phyloP scores from a whole-genome alignment of 2,797 vertebrate species.

The Mormyrus hasselquistii region DNA sequence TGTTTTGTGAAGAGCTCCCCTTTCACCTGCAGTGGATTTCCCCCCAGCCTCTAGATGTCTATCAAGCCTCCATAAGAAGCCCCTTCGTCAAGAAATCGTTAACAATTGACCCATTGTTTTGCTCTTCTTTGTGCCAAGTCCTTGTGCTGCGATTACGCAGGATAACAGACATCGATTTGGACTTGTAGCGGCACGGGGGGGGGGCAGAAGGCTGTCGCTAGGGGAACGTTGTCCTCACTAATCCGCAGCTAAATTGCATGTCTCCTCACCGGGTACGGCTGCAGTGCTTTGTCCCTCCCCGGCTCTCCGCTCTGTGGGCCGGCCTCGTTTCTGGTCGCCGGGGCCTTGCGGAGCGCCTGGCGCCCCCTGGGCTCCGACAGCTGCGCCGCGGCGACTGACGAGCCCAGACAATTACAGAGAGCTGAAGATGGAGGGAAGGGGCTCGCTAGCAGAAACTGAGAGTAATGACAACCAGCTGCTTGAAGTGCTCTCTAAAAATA shows the following conservation, averaged over 20 bases:
- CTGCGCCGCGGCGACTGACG: slow-evolving; percentile 17
- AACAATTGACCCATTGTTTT: neutral
- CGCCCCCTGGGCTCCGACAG: neutral
- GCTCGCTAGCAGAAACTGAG: slow-evolving; percentile 53
- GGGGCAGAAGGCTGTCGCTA: neutral
- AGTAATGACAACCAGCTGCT: slow-evolving; percentile 64
- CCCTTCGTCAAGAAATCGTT: neutral
- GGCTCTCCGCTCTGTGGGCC: neutral
- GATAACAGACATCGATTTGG: neutral
- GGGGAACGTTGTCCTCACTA: neutral
- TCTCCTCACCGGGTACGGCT: neutral
- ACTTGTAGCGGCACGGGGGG: neutral
- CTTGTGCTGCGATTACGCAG: neutral
- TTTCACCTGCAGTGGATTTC: neutral
- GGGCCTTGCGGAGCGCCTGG: neutral
- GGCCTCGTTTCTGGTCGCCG: neutral
- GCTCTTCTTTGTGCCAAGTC: neutral
- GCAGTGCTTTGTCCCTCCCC: neutral
- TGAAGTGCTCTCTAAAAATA: slow-evolving; percentile 56
- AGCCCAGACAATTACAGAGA: slow-evolving; percentile 56
- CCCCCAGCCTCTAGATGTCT: neutral
- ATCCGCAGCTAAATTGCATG: neutral
- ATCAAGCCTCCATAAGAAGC: neutral
- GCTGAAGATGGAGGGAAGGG: slow-evolving; percentile 44
- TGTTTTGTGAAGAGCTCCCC: neutral